Evolutionary conservation across 2,888 invertebrate genomes (phyloP), one percentile per base, ranked within the genome.

Genomic region (Latheticus oryzae): DNA sequence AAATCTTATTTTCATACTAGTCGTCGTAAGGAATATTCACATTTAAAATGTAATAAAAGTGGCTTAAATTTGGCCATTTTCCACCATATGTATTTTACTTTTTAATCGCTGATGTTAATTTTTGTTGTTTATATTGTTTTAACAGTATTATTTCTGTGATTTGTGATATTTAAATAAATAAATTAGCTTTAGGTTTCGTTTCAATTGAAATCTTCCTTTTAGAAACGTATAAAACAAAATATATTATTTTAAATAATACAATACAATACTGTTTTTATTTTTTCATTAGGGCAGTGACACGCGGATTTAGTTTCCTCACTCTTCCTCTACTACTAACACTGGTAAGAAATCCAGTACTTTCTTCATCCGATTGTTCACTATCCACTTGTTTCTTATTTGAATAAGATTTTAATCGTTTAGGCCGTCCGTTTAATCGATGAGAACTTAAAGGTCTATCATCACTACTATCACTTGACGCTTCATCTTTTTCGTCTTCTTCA

Each of bases 301-400:
- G 86, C 52, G 90, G 87, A 15, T 93, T 93, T 67, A 93, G 85
- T 77, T 89, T 90, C 45, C 95, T 84, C 51, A 95, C 86, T 28
- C 95, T 84, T 1, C 95, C 95, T 45, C 95, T 84, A 68, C 93
- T 93, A 74, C 90, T 91, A 19, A 89, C 85, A 26, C 76, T 78
- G 8, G 77, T 76, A 57, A 78, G 65, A 48, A 66, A 71, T 63
- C 68, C 61, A 26, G 45, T 65, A 48, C 58, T 66, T 30, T 68
- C 70, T 61, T 71, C 69, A 12, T 66, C 70, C 2, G 66, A 65
- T 17, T 65, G 67, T 38, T 66, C 32, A 42, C 40, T 51, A 9
- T 61, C 59, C 40, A 16, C 9, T 53, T 51, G 42, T 45, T 57
- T 52, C 50, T 19, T 53, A 30, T 42, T 45, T 40, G 50, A 40